These are phyloP conservation scores for Limnephilus auricula DNA, from an alignment of 2,888 invertebrate genomes.

Conservation along the genomic window DNA sequence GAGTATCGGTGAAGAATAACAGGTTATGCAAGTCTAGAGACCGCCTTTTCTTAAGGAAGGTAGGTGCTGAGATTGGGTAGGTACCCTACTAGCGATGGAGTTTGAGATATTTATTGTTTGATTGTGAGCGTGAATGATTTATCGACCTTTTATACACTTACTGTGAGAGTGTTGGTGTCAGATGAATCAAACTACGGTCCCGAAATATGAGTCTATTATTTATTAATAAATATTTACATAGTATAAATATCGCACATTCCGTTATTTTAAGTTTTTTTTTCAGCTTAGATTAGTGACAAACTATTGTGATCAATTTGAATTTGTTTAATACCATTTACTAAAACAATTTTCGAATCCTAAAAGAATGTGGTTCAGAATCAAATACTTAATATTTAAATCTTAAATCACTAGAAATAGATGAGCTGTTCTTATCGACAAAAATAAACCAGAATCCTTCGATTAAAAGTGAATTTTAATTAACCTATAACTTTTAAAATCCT, in stretches of 20 bases:
- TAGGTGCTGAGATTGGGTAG: conserved; percentile 57
- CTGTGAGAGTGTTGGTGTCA: conserved; percentile 12
- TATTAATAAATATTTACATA: not conserved
- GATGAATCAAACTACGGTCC: conserved; percentile 20
- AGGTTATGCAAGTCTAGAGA: conserved; percentile 63
- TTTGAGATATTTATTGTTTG: conserved; percentile 30
- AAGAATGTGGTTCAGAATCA: not conserved
- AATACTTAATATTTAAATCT: not conserved
- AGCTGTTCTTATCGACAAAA: not conserved
- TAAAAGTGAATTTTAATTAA: conserved; percentile 24
- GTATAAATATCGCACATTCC: not conserved
- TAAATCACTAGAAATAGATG: not conserved
- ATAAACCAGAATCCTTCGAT: not conserved
- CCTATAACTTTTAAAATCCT: not conserved
- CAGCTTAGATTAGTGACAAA: not conserved
- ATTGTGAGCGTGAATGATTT: conserved; percentile 48
- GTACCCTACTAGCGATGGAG: conserved; percentile 22
- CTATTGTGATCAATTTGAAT: not conserved
- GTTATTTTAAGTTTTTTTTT: too few species aligned
- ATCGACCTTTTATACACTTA: conserved; percentile 35
- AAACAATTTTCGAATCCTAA: not conserved
- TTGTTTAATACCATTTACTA: not conserved
- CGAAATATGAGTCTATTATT: not conserved
- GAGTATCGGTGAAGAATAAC: conserved; percentile 58
- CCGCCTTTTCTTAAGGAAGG: conserved; percentile 61